A percentile compares a stretch with the other conserved stretches of the same genome.
phyloP scores from a whole-genome alignment of 1,140 invertebrate species.

The Atta cephalotes region DNA sequence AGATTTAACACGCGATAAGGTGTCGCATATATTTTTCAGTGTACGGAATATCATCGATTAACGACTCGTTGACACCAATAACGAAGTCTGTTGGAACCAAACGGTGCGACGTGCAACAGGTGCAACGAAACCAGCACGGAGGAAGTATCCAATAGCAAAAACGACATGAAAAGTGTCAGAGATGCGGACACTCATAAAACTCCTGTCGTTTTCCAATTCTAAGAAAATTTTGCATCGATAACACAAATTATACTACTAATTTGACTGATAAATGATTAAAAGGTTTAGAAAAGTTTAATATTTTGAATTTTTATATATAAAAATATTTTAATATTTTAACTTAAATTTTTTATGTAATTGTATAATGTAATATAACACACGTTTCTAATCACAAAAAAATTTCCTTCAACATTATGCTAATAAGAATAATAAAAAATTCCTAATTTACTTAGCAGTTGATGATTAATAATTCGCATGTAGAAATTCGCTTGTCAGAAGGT shows the following conservation, averaged over 20 bases:
- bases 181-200: conserved; percentile 24
- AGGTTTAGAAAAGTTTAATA: background rate
- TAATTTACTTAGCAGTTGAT: background rate
- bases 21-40: conserved; percentile 15
- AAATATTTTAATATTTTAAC: background rate
- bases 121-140: conserved; percentile 64
- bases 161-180: conserved; percentile 40
- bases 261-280: background rate
- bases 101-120: conserved; percentile 65
- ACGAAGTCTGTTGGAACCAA: conserved; percentile 42
- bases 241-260: background rate
- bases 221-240: conserved; percentile 16
- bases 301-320: background rate
- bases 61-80: conserved; percentile 51
- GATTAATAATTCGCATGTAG: conserved; percentile 27
- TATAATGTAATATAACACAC: background rate
- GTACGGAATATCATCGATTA: conserved; percentile 43
- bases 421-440: background rate
- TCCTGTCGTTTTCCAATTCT: conserved; percentile 6
- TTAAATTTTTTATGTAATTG: background rate
- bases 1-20: background rate
- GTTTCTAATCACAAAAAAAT: too few relatives aligned
- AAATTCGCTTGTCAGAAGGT: background rate
- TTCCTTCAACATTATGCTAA: background rate
- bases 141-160: conserved; percentile 55